Percentiles rank a stretch among this genome's conserved stretches.
These are phyloP conservation scores for Elysia chlorotica DNA, from an alignment of 1,140 invertebrate genomes.

Conservation along the genomic window DNA sequence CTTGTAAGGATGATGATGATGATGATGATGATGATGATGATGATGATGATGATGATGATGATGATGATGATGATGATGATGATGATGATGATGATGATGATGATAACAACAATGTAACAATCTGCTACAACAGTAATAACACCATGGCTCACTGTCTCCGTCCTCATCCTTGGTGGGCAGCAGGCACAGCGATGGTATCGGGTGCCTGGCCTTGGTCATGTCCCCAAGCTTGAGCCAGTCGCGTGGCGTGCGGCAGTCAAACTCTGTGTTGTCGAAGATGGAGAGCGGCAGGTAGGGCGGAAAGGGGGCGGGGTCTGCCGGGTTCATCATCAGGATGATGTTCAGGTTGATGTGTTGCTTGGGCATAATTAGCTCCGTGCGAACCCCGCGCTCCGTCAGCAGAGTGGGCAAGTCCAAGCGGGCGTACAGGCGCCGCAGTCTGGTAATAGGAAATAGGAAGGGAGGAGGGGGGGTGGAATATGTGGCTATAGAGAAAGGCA, in stretches of 20 bases:
- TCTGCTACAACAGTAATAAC: too few species aligned
- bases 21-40: slow-evolving; percentile 3
- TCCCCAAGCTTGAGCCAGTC: slow-evolving; percentile 30
- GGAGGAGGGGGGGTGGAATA: too few species aligned
- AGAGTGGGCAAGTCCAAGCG: slow-evolving; percentile 10
- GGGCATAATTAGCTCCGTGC: slow-evolving; percentile 16
- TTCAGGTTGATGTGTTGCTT: slow-evolving; percentile 22
- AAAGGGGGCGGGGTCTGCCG: slow-evolving; percentile 19
- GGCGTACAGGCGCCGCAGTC: slow-evolving; percentile 14
- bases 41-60: slow-evolving; percentile 14
- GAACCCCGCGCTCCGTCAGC: slow-evolving; percentile 15
- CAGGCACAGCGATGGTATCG: slow-evolving; percentile 19
- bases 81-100: slow-evolving; percentile 8
- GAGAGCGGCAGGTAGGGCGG: slow-evolving; percentile 20
- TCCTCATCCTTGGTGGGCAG: slow-evolving; percentile 20
- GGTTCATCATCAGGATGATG: slow-evolving; percentile 19
- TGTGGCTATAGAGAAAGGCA: too few species aligned
- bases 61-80: slow-evolving; percentile 6
- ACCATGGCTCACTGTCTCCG: slow-evolving; percentile 24
- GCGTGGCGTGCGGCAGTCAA: slow-evolving; percentile 13
- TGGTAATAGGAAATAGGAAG: too few species aligned
- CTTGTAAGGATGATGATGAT: background rate
- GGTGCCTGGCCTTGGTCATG: slow-evolving; percentile 7
- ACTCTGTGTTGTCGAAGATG: slow-evolving; percentile 26
- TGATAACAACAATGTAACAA: background rate